These are phyloP conservation scores for Stichodactyla helianthus DNA, from an alignment of 64 coral and sea anemone genomes.

Conservation along the genomic window DNA sequence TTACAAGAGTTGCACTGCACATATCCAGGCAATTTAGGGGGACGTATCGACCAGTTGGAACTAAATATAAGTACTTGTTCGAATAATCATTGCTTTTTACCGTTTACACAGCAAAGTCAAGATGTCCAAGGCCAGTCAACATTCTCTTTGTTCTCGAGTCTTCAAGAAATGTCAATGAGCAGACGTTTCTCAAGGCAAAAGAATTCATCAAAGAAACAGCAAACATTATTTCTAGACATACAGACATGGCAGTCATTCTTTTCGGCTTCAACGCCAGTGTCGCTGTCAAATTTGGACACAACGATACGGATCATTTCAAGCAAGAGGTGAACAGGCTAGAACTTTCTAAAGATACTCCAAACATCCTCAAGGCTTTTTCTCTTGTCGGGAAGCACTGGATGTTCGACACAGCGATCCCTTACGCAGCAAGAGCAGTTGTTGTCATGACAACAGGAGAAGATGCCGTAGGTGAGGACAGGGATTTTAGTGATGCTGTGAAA, in stretches of 20 bases:
- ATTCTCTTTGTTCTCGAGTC: neutral
- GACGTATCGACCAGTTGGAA: neutral
- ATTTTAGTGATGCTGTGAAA: neutral
- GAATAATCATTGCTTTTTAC: neutral
- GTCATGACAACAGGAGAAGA: constrained; percentile 11
- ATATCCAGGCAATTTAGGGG: neutral
- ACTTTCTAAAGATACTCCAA: neutral
- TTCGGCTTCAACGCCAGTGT: neutral
- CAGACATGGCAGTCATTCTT: neutral
- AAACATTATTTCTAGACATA: neutral
- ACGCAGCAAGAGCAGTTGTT: neutral
- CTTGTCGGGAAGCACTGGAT: neutral
- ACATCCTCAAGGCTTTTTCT: neutral
- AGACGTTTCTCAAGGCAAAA: neutral
- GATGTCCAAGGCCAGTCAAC: neutral
- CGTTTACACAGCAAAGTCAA: neutral
- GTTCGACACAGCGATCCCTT: neutral
- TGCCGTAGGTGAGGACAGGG: neutral
- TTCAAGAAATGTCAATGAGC: neutral
- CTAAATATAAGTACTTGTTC: neutral
- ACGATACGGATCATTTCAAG: neutral
- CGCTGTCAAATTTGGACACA: neutral
- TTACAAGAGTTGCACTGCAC: neutral
- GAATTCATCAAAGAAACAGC: neutral
- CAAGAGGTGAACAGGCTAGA: neutral